Evolutionary conservation across 53 echinoderm and acorn worm genomes (phyloP).

Genomic region (Henricia sp.): DNA sequence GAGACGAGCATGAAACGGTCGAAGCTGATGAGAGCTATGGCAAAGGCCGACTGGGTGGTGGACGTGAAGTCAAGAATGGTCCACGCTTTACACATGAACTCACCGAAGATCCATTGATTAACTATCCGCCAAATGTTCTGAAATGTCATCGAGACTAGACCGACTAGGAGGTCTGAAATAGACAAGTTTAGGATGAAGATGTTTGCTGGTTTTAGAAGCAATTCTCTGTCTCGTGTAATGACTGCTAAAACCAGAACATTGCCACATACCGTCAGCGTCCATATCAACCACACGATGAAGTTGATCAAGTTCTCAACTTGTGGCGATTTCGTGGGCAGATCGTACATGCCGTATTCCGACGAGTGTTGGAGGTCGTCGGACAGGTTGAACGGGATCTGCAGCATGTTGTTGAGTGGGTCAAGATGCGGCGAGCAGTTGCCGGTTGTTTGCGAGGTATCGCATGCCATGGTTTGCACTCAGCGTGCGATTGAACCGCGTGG

Average conservation of each 20-base stretch:
- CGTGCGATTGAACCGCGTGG: neutral
- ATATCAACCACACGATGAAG: slow-evolving; percentile 42
- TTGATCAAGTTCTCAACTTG: slow-evolving; percentile 33
- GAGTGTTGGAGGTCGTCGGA: neutral
- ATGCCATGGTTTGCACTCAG: neutral
- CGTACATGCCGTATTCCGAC: neutral
- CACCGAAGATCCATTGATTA: slow-evolving; percentile 57
- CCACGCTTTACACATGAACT: slow-evolving; percentile 62
- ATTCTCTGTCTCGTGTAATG: slow-evolving; percentile 32
- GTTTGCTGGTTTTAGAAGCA: slow-evolving; percentile 42
- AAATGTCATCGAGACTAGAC: slow-evolving; percentile 57
- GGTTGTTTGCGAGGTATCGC: slow-evolving; percentile 13
- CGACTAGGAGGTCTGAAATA: slow-evolving; percentile 54
- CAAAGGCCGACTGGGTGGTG: slow-evolving; percentile 64
- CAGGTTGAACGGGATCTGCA: neutral
- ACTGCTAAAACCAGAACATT: slow-evolving; percentile 53
- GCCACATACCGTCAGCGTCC: slow-evolving; percentile 31
- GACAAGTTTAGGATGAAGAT: slow-evolving; percentile 64
- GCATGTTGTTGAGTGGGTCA: neutral
- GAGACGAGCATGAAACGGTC: slow-evolving; percentile 64
- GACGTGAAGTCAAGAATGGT: slow-evolving; percentile 44
- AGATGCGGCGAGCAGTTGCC: neutral
- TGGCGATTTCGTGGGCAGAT: neutral
- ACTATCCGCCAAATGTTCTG: slow-evolving; percentile 41
- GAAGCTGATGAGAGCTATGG: slow-evolving; percentile 60